phyloP scores from a whole-genome alignment of 2,797 vertebrate genomes.

The Sebastes vulpes region DNA sequence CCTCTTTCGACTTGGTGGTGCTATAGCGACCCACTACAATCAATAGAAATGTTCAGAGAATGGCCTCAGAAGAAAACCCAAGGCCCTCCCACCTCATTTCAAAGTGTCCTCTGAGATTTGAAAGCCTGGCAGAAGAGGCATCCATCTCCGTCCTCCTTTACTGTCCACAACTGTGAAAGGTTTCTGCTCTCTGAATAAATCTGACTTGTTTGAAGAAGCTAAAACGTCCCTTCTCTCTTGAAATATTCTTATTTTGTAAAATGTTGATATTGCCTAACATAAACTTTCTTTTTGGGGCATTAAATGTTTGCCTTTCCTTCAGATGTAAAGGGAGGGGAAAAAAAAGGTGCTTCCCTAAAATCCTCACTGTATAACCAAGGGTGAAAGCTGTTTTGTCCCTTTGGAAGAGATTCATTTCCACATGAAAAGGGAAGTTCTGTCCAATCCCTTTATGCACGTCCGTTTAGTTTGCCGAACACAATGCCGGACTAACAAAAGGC shows the following conservation, averaged over 20 bases:
- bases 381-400: slow-evolving; percentile 77
- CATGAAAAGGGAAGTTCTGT: slow-evolving; percentile 82
- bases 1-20: slow-evolving; percentile 11
- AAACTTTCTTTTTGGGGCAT: slow-evolving; percentile 28
- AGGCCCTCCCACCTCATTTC: slow-evolving; percentile 63
- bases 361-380: slow-evolving; percentile 66
- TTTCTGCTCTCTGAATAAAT: slow-evolving; percentile 31
- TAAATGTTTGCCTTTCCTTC: slow-evolving; percentile 22
- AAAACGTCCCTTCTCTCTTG: slow-evolving; percentile 32
- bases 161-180: slow-evolving; percentile 42
- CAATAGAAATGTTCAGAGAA: slow-evolving; percentile 64
- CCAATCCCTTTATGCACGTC: slow-evolving; percentile 83
- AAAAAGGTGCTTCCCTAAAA: slow-evolving; percentile 53
- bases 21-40: slow-evolving; percentile 48
- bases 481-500: slow-evolving; percentile 74
- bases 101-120: slow-evolving; percentile 64
- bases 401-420: slow-evolving; percentile 81
- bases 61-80: slow-evolving; percentile 46
- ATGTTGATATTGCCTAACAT: slow-evolving; percentile 8
- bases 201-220: slow-evolving; percentile 24
- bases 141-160: slow-evolving; percentile 60
- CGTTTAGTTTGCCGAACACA: slow-evolving; percentile 74
- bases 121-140: slow-evolving; percentile 51
- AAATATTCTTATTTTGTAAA: neutral
- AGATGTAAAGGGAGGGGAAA: neutral